Base-by-base conservation (phyloP, 2,113 vertebrate species). In the Malurus elegans region DNA sequence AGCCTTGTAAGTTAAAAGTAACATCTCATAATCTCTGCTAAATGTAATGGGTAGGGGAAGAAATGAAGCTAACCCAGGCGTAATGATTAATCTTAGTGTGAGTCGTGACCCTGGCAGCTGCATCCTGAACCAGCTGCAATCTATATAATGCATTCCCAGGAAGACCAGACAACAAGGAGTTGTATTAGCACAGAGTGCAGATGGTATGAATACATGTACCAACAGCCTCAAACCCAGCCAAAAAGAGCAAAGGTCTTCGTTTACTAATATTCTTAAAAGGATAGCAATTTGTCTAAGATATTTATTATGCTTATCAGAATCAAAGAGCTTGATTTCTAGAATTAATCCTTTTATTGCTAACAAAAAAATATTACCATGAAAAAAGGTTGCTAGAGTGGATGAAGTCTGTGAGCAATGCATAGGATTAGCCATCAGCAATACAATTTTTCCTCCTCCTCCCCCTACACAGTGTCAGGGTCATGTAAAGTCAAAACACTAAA, bases 31-130 rank as follows among this genome's bases (percentile, higher is more conserved):
- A 98, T 97, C 96, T 97, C 64, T 64, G 95, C 92, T 97, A 97
- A 97, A 98, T 97, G 92, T 97, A 96, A 97, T 97, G 97, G 95
- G 97, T 97, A 98, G 96, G 96, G 29, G 54, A 97, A 97, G 97
- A 97, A 97, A 97, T 95, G 97, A 98, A 97, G 96, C 96, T 96
- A 97, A 97, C 94, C 92, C 93, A 94, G 96, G 96, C 97, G 18
- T 97, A 97, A 98, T 97, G 97, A 98, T 97, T 97, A 96, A 97
- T 98, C 97, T 97, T 95, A 93, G 97, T 95, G 96, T 96, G 97
- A 97, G 97, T 96, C 96, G 71, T 89, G 96, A 98, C 97, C 97
- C 95, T 47, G 38, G 97, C 98, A 98, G 97, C 97, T 97, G 97
- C 97, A 97, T 97, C 97, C 95, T 95, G 97, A 97, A 97, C 97